Conservation (phyloP, 2,888 invertebrate genomes). For the Tetropium fuscum region DNA sequence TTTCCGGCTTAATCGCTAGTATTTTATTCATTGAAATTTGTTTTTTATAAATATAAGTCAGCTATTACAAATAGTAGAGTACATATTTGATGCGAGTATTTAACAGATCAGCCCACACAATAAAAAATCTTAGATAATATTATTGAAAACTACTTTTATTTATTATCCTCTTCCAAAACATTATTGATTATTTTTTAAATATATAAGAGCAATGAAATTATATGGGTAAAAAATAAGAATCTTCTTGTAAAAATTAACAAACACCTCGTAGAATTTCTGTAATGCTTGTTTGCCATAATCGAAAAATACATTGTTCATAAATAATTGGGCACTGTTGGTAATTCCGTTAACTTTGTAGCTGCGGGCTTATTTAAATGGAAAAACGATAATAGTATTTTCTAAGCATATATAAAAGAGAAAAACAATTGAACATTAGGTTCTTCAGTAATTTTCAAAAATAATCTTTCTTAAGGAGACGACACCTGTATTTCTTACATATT, state of each 20-base stretch:
- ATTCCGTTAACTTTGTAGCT: not conserved
- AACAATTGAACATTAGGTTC: not conserved
- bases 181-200: not conserved
- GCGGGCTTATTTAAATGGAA: not conserved
- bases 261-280: not conserved
- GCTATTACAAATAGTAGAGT: not conserved
- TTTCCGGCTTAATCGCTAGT: conserved; percentile 1
- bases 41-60: not conserved
- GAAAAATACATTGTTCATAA: not conserved
- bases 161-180: not conserved
- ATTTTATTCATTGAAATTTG: not conserved
- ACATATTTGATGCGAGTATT: not conserved
- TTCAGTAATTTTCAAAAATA: not conserved
- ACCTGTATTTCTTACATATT: not conserved
- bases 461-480: not conserved
- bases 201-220: not conserved
- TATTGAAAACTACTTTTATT: not conserved
- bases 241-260: conserved; percentile 1
- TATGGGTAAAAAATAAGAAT: not conserved
- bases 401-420: not conserved
- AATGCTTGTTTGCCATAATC: not conserved
- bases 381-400: not conserved
- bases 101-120: not conserved
- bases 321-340: not conserved
- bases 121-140: not conserved